Base-by-base conservation (phyloP, 2,797 vertebrate species). In the Sebastes miniatus region DNA sequence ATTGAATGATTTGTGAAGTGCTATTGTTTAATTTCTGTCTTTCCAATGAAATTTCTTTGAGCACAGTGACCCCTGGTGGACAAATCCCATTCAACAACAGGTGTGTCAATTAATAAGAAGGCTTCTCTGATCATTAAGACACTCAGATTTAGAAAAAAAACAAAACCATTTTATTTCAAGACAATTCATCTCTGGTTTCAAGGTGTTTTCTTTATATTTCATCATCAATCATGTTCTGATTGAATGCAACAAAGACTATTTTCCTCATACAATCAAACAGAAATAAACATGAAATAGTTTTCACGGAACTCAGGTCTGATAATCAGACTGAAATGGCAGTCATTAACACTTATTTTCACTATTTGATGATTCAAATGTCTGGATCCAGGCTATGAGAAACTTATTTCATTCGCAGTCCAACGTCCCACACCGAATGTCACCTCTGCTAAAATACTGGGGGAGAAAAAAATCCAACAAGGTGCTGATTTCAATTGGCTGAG, bases 31-130 rank as follows among this genome's bases (percentile, higher is more conserved):
- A 10, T 74, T 76, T 25, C 9, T 58, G 7, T 8, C 7, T 57
- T 52, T 64, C 18, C 2, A 50, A 2, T 2, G 2, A 25, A 9
- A 56, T 43, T 65, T 59, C 10, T 73, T 52, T 79, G 27, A 54
- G 14, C 31, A 83, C 69, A 88, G 69, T 43, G 91, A 68, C 90
- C 83, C 80, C 89, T 90, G 70, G 85, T 90, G 92, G 57, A 27
- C 8, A 57, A 25, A 66, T 22, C 16, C 3, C 7, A 20, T 16
- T 36, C 4, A 24, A 22, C 27, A 36, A 14, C 18, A 47, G 16
- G 43, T 70, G 9, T 22, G 4, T 39, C 16, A 50, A 27, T 29
- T n/a, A 54, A 2, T 25, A 9, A 43, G 24, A 61, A 11, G 6
- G 13, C 39, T 8, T 47, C 8, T 52, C 4, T 24, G 4, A 65